A percentile compares a stretch with the other conserved stretches of the same genome.
phyloP scores from a whole-genome alignment of 2,797 vertebrate species.

The Notolepis coatsorum region DNA sequence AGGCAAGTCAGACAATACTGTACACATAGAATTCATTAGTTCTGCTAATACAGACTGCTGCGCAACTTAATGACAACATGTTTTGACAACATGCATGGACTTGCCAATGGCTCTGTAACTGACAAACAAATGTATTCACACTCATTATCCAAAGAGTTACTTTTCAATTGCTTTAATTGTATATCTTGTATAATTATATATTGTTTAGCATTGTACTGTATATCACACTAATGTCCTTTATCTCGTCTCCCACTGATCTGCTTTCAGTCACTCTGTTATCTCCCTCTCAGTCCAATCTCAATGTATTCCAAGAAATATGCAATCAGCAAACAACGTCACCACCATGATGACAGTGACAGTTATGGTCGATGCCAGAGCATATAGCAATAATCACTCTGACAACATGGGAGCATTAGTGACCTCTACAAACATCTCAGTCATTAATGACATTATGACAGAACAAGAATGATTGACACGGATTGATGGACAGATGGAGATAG shows the following conservation, averaged over 20 bases:
- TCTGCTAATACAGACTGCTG: background rate
- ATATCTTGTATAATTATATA: background rate
- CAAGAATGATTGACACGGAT: background rate
- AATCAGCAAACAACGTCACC: background rate
- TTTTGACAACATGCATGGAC: background rate
- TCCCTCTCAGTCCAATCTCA: background rate
- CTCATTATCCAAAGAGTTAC: background rate
- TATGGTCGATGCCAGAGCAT: background rate
- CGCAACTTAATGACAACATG: background rate
- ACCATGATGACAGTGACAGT: background rate
- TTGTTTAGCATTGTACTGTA: background rate
- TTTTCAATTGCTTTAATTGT: background rate
- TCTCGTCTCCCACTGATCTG: too few relatives aligned
- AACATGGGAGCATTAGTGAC: background rate
- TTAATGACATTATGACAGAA: constrained; percentile 12
- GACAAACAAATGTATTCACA: background rate
- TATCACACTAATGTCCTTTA: background rate
- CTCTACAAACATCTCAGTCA: constrained; percentile 20
- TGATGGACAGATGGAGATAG: background rate
- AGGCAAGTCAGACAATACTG: constrained; percentile 33
- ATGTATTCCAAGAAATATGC: background rate
- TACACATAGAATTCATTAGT: constrained; percentile 6
- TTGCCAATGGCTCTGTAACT: background rate
- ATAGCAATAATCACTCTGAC: constrained; percentile 9
- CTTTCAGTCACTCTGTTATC: background rate